Conservation (phyloP, 2,888 invertebrate genomes). For the Ferdinandea cuprea region DNA sequence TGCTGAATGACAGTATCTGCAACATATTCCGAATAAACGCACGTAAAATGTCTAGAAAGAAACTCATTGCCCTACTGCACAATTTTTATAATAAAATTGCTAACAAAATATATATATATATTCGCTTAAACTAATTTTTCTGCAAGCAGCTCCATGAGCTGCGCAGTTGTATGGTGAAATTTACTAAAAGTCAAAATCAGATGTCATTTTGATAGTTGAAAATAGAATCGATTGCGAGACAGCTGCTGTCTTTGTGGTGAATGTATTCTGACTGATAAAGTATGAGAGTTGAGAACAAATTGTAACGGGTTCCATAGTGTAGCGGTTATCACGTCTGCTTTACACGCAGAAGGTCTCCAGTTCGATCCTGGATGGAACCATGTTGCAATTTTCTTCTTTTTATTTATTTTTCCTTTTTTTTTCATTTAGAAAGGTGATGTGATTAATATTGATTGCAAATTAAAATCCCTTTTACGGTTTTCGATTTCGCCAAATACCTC, state of each 20-base stretch:
- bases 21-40: conserved; percentile 86
- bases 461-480: too few species aligned
- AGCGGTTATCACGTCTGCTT: conserved; percentile 84
- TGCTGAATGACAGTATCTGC: conserved; percentile 86
- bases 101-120: conserved; percentile 41
- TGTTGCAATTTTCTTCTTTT: conserved; percentile 56
- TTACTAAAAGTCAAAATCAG: conserved; percentile 5
- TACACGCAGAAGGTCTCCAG: conserved; percentile 84
- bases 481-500: too few species aligned
- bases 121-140: conserved; percentile 15
- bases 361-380: conserved; percentile 84
- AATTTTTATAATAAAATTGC: conserved; percentile 5
- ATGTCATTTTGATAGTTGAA: conserved; percentile 8
- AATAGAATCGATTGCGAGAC: too few species aligned
- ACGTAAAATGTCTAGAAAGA: conserved; percentile 85
- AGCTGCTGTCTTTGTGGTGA: conserved; percentile 30
- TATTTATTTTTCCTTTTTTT: conserved; percentile 12
- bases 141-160: conserved; percentile 25
- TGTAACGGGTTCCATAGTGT: conserved; percentile 83
- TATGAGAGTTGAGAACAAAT: not conserved
- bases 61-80: conserved; percentile 83
- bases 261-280: not conserved
- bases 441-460: too few species aligned
- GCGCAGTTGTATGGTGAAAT: conserved; percentile 19
- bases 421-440: too few species aligned